Percentiles rank a stretch among this genome's conserved stretches.
Evolutionary conservation across 2,797 vertebrate genomes (phyloP).

Genomic region (Cetoscarus ocellatus): DNA sequence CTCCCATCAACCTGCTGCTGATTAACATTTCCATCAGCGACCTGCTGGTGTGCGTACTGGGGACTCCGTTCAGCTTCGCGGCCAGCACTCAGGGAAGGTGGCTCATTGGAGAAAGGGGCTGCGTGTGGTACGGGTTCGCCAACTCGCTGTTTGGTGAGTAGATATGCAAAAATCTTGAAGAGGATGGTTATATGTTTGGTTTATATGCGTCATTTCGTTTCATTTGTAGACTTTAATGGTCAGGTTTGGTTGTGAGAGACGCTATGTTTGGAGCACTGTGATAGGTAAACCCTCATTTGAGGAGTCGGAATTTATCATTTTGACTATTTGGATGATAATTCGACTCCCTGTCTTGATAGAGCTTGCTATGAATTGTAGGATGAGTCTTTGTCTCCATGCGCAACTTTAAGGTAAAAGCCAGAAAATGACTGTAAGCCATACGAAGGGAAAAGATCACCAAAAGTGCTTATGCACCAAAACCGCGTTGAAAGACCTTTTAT

Average conservation of each 20-base stretch:
- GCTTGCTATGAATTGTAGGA: neutral
- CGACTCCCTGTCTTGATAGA: rapidly evolving
- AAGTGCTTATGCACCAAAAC: neutral
- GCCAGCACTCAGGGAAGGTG: conserved; percentile 88
- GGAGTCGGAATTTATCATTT: neutral
- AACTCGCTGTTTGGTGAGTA: conserved; percentile 89
- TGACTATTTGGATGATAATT: neutral
- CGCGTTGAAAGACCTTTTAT: neutral
- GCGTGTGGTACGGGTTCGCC: conserved; percentile 89
- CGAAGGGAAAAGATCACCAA: neutral
- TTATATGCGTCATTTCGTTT: neutral
- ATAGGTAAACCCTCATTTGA: neutral
- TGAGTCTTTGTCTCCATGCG: neutral
- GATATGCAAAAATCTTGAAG: neutral
- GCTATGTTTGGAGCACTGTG: conserved; percentile 1
- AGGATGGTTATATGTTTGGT: neutral
- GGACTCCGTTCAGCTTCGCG: conserved; percentile 89
- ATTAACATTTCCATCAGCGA: conserved; percentile 89
- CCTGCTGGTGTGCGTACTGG: conserved; percentile 87
- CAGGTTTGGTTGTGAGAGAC: neutral
- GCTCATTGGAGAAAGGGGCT: conserved; percentile 86
- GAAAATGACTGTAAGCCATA: neutral
- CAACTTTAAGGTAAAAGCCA: conserved; percentile 37
- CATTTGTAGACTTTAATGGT: neutral
- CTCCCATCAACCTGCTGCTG: conserved; percentile 89